Base-by-base conservation (phyloP, 2,888 invertebrate species). In the Conchocele bisecta region DNA sequence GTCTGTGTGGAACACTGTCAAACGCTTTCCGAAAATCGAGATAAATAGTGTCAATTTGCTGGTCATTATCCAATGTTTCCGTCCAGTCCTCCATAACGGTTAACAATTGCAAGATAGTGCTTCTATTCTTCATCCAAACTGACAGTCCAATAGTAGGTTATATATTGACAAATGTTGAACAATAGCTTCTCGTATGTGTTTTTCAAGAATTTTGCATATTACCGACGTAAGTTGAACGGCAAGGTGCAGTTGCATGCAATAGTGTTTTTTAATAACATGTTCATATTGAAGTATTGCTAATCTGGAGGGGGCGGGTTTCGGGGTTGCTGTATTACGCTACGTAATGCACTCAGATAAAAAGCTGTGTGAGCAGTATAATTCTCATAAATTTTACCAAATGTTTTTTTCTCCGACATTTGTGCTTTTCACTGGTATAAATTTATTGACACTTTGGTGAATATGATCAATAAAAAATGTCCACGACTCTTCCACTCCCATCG, bases 1-100 rank as follows among this genome's bases (percentile, higher is more conserved):
- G 41, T 20, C 24, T 9, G 39, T 65, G 64, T n/a, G 64, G 64
- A 1, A 65, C 70, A 28, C 35, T 54, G 35, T 70, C 70, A 26
- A 61, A 61, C 3, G 61, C 61, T 20, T 61, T 61, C 1, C 17
- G 2, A n/a, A 61, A 61, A 51, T 61, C 61, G 13, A 51, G 7
- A 24, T 61, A 61, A 2, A 61, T 42, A 15, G 29, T 39, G 20
- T 61, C 51, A 17, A 51, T 41, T 26, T 39, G 42, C 3, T 15
- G 33, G 22, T 51, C 39, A 29, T 50, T 51, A 15, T 61, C 61
- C 24, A 51, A 5, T 20, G 29, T 29, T 6, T 61, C 29, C 1
- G 61, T 51, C 51, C 50, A 51, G 4, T 61, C 51, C 24, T 61
- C 61, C 28, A 61, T 22, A 1, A 61, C 50, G 1, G 37, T 31